These are phyloP conservation scores for Phataginus tricuspis DNA, from an alignment of 2,797 vertebrate genomes.

Conservation along the genomic window DNA sequence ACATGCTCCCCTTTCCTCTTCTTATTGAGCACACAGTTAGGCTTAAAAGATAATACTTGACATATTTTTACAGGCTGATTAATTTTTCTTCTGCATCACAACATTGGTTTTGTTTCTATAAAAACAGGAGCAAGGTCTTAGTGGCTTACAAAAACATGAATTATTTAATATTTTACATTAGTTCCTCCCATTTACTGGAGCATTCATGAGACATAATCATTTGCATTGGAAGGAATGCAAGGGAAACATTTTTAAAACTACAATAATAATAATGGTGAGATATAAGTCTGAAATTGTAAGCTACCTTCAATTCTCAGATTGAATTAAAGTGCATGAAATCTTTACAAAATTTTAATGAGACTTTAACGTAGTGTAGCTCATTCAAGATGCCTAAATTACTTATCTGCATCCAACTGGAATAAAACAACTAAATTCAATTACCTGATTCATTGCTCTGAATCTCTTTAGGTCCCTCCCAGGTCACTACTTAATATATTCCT, in stretches of 20 bases:
- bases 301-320: constrained; percentile 33
- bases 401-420: constrained; percentile 57
- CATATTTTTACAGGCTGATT: constrained; percentile 66
- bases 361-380: constrained; percentile 51
- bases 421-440: constrained; percentile 72
- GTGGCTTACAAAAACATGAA: constrained; percentile 66
- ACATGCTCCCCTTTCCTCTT: not conserved
- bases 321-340: not conserved
- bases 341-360: constrained; percentile 41
- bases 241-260: constrained; percentile 71
- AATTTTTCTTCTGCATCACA: constrained; percentile 61
- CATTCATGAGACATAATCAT: constrained; percentile 70
- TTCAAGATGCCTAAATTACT: constrained; percentile 71
- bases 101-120: constrained; percentile 69
- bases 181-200: constrained; percentile 69
- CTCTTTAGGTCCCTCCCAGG: not conserved
- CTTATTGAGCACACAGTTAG: constrained; percentile 39
- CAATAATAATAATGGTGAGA: constrained; percentile 64
- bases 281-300: constrained; percentile 73
- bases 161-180: constrained; percentile 77
- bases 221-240: constrained; percentile 72
- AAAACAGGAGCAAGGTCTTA: constrained; percentile 75
- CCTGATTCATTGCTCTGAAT: constrained; percentile 48
- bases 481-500: constrained; percentile 45
- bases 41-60: constrained; percentile 63